Evolutionary conservation across 2,888 invertebrate species (phyloP), one percentile per base, ranked within the genome.

Genomic region (Mythimna impura): DNA sequence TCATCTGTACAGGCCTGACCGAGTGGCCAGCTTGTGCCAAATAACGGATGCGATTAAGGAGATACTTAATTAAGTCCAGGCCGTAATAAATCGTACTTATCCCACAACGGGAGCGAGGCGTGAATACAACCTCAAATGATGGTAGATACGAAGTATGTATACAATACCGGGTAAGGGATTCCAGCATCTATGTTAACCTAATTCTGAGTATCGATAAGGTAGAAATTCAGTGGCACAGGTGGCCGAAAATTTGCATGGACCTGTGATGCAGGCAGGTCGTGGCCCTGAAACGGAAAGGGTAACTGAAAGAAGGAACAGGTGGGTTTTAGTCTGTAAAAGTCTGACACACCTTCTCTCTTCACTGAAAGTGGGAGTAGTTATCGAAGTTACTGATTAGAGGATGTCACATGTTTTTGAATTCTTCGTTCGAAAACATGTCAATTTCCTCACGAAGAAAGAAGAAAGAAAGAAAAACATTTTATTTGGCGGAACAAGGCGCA

Each of bases 11-110:
- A 43, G 30, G 43, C 17, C 43, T 60, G 65, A 65, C 63, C 12
- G 55, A 81, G 66, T 61, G 71, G 78, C 34, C 63, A 81, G 62
- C 66, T 36, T 36, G 47, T 20, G 30, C 77, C 63, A 71, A 81
- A 79, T 82, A 79, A 79, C 82, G 36, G 78, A 52, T 66, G 71
- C 78, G 71, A 82, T 79, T 79, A 79, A 79, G 78, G 60, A 81
- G 60, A 64, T 67, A 82, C 71, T 79, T 79, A 79, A 79, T 79
- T 82, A 79, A 57, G 52, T 17, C 36, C 64, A 54, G 50, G 34
- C 82, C 34, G 66, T 60, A 77, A 77, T 79, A 82, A 79, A 79
- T 79, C 61, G 77, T 77, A 64, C 71, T 79, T 81, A 79, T 76
- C 79, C 79, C 79, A n/a, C 79, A 79, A 66, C 66, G 60, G 76